phyloP scores from a whole-genome alignment of 1,140 invertebrate genomes.

The Polyergus mexicanus region DNA sequence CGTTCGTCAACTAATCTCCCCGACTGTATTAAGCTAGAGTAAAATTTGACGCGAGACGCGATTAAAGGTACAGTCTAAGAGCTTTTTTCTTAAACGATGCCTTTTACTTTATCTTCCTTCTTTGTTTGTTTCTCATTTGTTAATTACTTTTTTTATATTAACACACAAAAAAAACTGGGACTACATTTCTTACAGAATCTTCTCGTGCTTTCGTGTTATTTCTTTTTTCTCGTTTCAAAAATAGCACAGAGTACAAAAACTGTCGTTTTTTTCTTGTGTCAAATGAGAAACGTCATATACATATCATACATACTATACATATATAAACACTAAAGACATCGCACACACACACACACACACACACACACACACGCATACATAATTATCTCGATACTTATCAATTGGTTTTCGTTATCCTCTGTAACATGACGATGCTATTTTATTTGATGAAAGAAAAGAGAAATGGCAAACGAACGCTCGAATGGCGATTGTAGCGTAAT shows the following conservation, averaged over 20 bases:
- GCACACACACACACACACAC: not conserved
- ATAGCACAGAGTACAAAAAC: not conserved
- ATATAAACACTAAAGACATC: not conserved
- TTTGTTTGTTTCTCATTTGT: not conserved
- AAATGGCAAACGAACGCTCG: constrained; percentile 17
- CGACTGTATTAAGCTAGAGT: constrained; percentile 12
- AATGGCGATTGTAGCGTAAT: not conserved
- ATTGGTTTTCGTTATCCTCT: constrained; percentile 19
- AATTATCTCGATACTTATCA: constrained; percentile 23
- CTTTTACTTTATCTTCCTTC: not conserved
- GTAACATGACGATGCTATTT: not conserved
- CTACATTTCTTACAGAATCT: not conserved
- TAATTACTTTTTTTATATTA: not conserved
- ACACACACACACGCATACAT: not conserved
- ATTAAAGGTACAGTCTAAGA: not conserved
- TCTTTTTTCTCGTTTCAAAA: not conserved
- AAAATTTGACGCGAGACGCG: constrained; percentile 9
- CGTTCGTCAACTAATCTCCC: constrained; percentile 23
- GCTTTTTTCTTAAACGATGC: constrained; percentile 3
- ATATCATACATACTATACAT: not conserved
- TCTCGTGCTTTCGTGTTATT: not conserved
- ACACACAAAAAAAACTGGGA: not conserved
- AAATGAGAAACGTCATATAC: not conserved
- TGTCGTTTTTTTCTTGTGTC: constrained; percentile 6
- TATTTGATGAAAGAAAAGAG: constrained; percentile 19